Percentiles rank a stretch among this genome's conserved stretches.
phyloP scores from a whole-genome alignment of 1,140 invertebrate genomes.

The Drosophila lacteicornis region DNA sequence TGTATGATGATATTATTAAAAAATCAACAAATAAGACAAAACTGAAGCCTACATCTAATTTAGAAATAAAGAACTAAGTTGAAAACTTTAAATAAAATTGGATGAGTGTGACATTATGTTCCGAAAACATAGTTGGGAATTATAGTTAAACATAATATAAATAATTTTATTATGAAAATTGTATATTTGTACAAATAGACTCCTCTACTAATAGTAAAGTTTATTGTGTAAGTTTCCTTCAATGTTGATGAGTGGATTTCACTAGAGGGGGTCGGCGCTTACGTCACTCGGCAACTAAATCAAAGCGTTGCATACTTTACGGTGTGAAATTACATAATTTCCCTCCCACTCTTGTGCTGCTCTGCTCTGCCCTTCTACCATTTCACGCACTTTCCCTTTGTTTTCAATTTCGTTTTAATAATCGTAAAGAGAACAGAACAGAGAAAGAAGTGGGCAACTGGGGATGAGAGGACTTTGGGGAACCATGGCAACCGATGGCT shows the following conservation, averaged over 20 bases:
- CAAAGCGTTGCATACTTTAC: slow-evolving; percentile 63
- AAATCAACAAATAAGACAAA: too few species aligned
- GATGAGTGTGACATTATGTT: background rate
- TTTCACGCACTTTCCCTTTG: slow-evolving; percentile 36
- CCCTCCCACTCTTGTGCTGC: background rate
- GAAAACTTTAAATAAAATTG: too few species aligned
- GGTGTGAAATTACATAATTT: slow-evolving; percentile 71
- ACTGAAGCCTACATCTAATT: too few species aligned
- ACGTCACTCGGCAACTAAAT: slow-evolving; percentile 63
- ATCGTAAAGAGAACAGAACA: slow-evolving; percentile 24
- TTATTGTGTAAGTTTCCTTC: background rate
- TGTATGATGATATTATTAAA: background rate
- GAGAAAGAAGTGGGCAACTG: slow-evolving; percentile 8
- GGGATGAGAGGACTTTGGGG: slow-evolving; percentile 14
- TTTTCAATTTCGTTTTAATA: slow-evolving; percentile 80
- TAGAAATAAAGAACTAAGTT: background rate
- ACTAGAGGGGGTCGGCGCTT: background rate
- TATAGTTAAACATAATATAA: background rate
- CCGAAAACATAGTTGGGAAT: background rate
- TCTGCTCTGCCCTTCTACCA: background rate
- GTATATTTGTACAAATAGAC: too few species aligned
- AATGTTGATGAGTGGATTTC: background rate
- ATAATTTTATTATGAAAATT: background rate
- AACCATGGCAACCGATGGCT: slow-evolving; percentile 56
- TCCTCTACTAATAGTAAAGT: background rate